phyloP scores from a whole-genome alignment of 2,888 invertebrate genomes.

The Parasteatoda lunata region DNA sequence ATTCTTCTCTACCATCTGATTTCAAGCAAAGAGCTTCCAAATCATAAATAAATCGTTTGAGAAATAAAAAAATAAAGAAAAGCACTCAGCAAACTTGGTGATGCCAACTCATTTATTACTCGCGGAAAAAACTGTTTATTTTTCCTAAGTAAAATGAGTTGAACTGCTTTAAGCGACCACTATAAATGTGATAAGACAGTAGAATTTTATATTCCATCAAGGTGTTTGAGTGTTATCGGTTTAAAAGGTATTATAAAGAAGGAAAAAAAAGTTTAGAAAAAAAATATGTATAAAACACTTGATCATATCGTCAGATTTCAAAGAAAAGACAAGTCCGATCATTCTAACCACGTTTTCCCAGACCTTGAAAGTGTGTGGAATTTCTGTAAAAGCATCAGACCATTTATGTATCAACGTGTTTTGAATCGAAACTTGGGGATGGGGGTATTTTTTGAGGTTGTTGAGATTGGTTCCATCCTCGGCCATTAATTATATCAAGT shows the following conservation, averaged over 20 bases:
- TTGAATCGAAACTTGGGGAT: constrained; percentile 40
- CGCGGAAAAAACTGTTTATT: no score
- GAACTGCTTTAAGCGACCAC: not conserved
- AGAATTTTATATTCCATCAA: constrained; percentile 2
- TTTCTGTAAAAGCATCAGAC: constrained; percentile 54
- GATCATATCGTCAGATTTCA: constrained; percentile 30
- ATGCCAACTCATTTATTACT: no score
- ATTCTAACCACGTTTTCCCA: constrained; percentile 48
- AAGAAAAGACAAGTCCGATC: constrained; percentile 25
- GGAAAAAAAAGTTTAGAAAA: not conserved
- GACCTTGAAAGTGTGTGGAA: constrained; percentile 66
- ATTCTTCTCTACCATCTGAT: no score
- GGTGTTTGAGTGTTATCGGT: not conserved
- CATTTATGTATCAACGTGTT: constrained; percentile 63
- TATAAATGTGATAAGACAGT: not conserved
- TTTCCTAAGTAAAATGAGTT: no score
- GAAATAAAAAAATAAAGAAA: no score
- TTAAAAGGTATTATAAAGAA: constrained; percentile 1
- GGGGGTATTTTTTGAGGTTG: constrained; percentile 29
- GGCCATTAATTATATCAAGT: constrained; percentile 53
- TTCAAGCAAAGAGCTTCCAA: no score
- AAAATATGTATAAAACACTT: constrained; percentile 3
- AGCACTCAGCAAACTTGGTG: no score
- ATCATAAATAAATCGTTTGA: no score
- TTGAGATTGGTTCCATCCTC: constrained; percentile 30